Evolutionary conservation across 2,797 vertebrate species (phyloP), one percentile per base, ranked within the genome.

Genomic region (Lithobates sylvaticus): DNA sequence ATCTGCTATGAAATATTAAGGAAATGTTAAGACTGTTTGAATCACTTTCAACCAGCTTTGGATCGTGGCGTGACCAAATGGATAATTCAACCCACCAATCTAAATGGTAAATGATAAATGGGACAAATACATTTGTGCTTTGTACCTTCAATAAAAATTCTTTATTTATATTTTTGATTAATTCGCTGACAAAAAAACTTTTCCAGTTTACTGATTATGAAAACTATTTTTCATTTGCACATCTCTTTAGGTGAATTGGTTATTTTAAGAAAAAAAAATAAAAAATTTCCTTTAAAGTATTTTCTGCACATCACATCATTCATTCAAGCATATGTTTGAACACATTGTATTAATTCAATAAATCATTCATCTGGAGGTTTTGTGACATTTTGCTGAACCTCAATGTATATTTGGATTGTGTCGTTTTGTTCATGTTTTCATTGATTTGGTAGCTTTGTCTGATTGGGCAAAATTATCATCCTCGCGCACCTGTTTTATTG

Each of bases 401-500:
- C 15, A n/a, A 42, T 75, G 67, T 78, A 44, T 74, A 87, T 83
- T 81, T 80, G 76, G 26, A 74, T 78, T 58, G 29, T 23, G 75
- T 15, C 12, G 4, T 75, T 83, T 39, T 67, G 27, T 73, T 72
- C 67, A 65, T 76, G 86, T 77, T 86, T 83, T 78, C n/a, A 58
- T 71, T 71, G 44, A 87, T 78, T 64, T 78, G 78, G 69, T 64
- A 79, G 70, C 73, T 44, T 79, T 75, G 81, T 78, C 75, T 87
- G 69, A 73, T 74, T 78, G 86, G 69, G 47, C 36, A 72, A 75
- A 83, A 87, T 78, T 82, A 86, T 72, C 81, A 67, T 83, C 75
- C 44, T 36, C 54, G 29, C 68, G 76, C 86, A 87, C 86, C 86
- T 87, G 86, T 84, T 87, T 87, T 74, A 87, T 87, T 87, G 81